Conservation (phyloP, 2,797 vertebrate species). For the Lerista edwardsae region DNA sequence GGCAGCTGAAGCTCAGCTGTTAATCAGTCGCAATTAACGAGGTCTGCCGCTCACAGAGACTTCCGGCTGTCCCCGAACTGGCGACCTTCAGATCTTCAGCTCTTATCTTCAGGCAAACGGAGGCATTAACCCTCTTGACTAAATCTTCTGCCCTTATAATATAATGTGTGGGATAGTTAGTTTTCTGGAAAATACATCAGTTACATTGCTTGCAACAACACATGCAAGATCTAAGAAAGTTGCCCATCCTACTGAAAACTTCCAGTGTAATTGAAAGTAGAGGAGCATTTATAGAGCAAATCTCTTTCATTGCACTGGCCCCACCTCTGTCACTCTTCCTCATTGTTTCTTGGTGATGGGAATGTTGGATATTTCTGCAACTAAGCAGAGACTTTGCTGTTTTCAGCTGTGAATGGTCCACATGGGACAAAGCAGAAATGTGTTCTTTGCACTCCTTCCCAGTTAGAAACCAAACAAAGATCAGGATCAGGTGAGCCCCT, state of each 20-base stretch:
- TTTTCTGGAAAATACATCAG: too few species aligned
- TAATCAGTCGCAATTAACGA: too few species aligned
- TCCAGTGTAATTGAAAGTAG: neutral
- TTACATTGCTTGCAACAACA: too few species aligned
- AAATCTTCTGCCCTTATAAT: too few species aligned
- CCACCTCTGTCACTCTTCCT: neutral
- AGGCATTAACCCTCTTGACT: too few species aligned
- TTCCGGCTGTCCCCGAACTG: too few species aligned
- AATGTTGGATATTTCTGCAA: neutral
- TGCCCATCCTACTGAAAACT: neutral
- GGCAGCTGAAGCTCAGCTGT: too few species aligned
- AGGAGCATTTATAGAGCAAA: neutral
- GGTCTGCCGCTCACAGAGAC: too few species aligned
- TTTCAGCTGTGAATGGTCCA: neutral
- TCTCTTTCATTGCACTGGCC: neutral
- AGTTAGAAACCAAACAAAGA: slow-evolving; percentile 1
- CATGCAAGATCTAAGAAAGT: neutral
- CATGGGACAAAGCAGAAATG: neutral
- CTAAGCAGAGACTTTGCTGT: neutral
- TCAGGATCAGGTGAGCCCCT: neutral
- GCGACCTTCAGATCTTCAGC: too few species aligned
- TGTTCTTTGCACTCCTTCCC: neutral
- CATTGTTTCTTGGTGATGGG: neutral
- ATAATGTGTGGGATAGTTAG: neutral
- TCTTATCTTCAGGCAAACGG: too few species aligned